phyloP scores from a whole-genome alignment of 92 coral and sea anemone species.

The Zoanthus sociatus region DNA sequence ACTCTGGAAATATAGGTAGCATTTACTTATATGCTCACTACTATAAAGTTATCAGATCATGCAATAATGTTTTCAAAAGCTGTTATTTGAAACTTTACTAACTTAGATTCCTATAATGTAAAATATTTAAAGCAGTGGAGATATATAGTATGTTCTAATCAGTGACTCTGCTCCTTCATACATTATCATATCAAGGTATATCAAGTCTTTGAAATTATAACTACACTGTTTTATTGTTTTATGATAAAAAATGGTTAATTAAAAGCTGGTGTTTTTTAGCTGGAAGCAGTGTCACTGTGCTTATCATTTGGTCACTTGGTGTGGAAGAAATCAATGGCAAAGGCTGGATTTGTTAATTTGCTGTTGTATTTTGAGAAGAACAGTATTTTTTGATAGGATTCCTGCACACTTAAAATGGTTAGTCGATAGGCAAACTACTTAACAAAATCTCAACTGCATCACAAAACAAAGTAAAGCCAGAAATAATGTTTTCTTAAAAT shows the following conservation, averaged over 20 bases:
- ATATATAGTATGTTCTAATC: neutral
- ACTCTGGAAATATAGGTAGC: neutral
- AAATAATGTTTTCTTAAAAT: neutral
- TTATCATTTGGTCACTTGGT: neutral
- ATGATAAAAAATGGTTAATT: too few species aligned
- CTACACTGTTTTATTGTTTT: too few species aligned
- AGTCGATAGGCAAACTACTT: conserved; percentile 17
- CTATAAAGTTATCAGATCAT: neutral
- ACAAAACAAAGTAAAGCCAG: conserved; percentile 26
- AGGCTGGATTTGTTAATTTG: conserved; percentile 10
- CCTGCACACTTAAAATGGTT: conserved; percentile 15
- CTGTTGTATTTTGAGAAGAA: conserved; percentile 2
- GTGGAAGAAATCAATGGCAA: conserved; percentile 4
- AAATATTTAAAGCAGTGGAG: neutral
- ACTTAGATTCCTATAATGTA: neutral
- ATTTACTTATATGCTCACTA: neutral
- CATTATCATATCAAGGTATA: conserved; percentile 18
- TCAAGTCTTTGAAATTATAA: neutral
- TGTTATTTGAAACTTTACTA: conserved; percentile 14
- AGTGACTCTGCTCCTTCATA: neutral
- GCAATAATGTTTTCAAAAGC: neutral
- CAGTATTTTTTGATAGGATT: neutral
- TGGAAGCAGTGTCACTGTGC: conserved; percentile 16
- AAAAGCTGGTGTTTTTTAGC: neutral
- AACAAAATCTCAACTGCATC: neutral